phyloP scores from a whole-genome alignment of 2,113 vertebrate species.

The Fulmarus glacialis region DNA sequence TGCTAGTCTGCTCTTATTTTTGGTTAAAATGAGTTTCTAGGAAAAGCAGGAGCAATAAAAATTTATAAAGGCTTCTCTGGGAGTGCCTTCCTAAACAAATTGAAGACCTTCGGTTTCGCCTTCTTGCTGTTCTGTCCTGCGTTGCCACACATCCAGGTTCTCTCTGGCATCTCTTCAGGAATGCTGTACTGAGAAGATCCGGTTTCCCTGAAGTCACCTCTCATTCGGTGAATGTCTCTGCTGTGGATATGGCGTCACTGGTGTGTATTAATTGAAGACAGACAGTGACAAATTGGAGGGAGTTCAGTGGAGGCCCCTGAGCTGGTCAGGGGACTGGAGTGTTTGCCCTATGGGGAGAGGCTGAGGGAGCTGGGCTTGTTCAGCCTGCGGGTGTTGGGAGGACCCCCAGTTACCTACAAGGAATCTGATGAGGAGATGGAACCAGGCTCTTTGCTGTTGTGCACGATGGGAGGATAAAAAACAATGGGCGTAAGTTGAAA shows the following conservation, averaged over 20 bases:
- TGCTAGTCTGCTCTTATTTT: not conserved
- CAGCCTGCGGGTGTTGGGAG: not conserved
- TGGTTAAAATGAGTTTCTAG: not conserved
- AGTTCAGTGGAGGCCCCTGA: not conserved
- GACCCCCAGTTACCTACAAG: not conserved
- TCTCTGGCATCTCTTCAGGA: not conserved
- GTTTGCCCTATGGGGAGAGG: not conserved
- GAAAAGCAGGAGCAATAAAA: not conserved
- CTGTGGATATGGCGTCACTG: not conserved
- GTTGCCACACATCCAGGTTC: not conserved
- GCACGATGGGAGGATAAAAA: not conserved
- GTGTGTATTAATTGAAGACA: not conserved
- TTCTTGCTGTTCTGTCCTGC: not conserved
- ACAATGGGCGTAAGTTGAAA: rapidly evolving
- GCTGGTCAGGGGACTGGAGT: not conserved
- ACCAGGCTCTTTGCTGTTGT: not conserved
- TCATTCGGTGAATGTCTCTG: not conserved
- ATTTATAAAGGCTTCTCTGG: not conserved
- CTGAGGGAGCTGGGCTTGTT: not conserved
- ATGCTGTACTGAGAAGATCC: not conserved
- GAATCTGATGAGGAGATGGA: not conserved
- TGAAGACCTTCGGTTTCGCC: not conserved
- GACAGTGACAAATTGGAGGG: not conserved
- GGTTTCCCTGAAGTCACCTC: not conserved
- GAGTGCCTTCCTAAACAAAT: not conserved